Conservation (phyloP, 64 coral and sea anemone genomes). For the Montipora sp. region DNA sequence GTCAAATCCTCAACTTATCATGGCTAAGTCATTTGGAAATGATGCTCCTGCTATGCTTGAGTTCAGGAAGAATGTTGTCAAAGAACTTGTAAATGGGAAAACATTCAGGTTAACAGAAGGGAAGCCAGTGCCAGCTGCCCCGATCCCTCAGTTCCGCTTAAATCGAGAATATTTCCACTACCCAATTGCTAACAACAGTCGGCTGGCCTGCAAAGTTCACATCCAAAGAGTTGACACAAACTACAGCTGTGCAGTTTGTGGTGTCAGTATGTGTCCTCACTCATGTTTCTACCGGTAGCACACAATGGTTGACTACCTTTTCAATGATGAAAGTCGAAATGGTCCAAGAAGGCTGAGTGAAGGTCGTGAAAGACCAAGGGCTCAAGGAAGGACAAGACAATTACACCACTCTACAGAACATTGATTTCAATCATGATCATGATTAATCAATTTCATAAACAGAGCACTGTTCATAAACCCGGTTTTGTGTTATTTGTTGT, state of each 20-base stretch:
- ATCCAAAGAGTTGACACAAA: conserved; percentile 27
- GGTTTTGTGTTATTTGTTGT: neutral
- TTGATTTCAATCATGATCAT: conserved; percentile 16
- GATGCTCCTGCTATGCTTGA: conserved; percentile 20
- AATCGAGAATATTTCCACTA: conserved; percentile 5
- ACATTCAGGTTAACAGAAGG: conserved; percentile 3
- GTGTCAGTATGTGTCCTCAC: conserved; percentile 43
- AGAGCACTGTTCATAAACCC: conserved; percentile 6
- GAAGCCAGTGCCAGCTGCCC: neutral
- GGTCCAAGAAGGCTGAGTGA: conserved; percentile 39
- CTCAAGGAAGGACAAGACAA: neutral
- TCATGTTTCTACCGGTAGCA: conserved; percentile 39
- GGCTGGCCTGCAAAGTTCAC: conserved; percentile 17
- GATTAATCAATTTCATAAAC: conserved; percentile 12
- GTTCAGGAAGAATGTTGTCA: conserved; percentile 29
- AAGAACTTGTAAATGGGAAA: conserved; percentile 9
- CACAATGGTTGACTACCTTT: conserved; percentile 35
- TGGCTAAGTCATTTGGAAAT: conserved; percentile 15
- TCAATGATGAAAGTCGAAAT: conserved; percentile 28
- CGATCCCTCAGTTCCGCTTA: neutral
- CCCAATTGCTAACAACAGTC: neutral
- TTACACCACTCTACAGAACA: neutral
- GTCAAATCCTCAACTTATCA: conserved; percentile 50
- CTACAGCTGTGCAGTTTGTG: conserved; percentile 41
- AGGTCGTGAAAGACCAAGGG: conserved; percentile 18